These are phyloP conservation scores for Hippolais icterina DNA, from an alignment of 2,113 vertebrate genomes.

Conservation along the genomic window DNA sequence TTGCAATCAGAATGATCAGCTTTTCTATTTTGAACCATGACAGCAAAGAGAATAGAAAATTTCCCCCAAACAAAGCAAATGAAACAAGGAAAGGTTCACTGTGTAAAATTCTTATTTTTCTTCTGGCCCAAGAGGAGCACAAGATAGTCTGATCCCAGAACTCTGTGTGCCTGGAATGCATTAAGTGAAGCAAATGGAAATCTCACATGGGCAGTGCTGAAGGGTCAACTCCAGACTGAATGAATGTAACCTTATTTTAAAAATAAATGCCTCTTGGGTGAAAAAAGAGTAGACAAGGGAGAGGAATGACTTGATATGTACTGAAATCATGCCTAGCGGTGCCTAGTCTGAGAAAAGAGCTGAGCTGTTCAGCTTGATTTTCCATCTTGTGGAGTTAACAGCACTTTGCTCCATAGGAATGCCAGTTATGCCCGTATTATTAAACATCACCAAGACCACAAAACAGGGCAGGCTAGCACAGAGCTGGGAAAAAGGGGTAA, in stretches of 20 bases:
- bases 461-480: neutral
- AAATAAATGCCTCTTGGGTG: conserved; percentile 27
- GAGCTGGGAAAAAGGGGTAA: neutral
- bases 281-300: neutral
- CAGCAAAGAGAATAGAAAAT: neutral
- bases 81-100: neutral
- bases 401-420: neutral
- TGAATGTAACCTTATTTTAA: conserved; percentile 53
- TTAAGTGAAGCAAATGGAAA: conserved; percentile 40
- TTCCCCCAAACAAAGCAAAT: neutral
- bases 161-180: conserved; percentile 21
- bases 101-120: neutral
- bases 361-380: neutral
- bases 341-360: neutral
- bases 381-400: neutral
- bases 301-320: neutral
- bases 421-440: neutral
- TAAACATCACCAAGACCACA: neutral
- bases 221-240: conserved; percentile 39
- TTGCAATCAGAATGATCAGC: neutral
- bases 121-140: neutral
- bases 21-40: neutral
- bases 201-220: neutral
- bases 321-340: neutral
- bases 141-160: neutral